Evolutionary conservation across 2,113 vertebrate species (phyloP), one percentile per base, ranked within the genome.

Genomic region (Abramis brama): DNA sequence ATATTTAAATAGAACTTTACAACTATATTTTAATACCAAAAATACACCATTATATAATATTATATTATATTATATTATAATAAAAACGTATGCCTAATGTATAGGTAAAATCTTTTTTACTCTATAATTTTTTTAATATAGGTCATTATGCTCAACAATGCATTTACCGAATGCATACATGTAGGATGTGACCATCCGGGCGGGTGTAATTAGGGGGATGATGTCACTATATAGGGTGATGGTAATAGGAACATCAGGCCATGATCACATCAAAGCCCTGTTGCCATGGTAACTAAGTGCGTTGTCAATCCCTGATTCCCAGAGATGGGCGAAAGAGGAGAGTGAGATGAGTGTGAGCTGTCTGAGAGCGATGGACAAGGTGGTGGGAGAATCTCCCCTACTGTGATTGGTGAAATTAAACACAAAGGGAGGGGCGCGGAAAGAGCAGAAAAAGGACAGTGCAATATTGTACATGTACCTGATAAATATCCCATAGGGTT

Each of bases 241-340:
- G 92, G 93, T 92, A 93, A 92, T 92, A 90, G 91, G 82, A 93
- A 91, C 92, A 93, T 94, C 92, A 89, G 90, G 87, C 91, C 92
- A 89, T 89, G 92, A 94, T 94, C 91, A 88, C 92, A 94, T 94
- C 93, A 94, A 94, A 94, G 94, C 70, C 2, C 90, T 86, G 94
- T 95, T 93, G 92, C 93, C 90, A 94, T 94, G 92, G 93, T 87
- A 89, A 95, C 93, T 92, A 93, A 95, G 92, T 95, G 92, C 90
- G 2, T 91, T 94, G 91, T 95, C 93, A 91, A 91, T 91, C 92
- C 83, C 87, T 55, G 70, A 75, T 85, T 88, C 82, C 73, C 79
- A 71, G 82, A 77, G 80, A 87, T 78, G 85, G 76, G 36, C 57
- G 45, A 73, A 52, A 62, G 79, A 79, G 59, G 50, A 60, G 52